Conservation (phyloP, 2,113 vertebrate genomes). For the Proteles cristata region DNA sequence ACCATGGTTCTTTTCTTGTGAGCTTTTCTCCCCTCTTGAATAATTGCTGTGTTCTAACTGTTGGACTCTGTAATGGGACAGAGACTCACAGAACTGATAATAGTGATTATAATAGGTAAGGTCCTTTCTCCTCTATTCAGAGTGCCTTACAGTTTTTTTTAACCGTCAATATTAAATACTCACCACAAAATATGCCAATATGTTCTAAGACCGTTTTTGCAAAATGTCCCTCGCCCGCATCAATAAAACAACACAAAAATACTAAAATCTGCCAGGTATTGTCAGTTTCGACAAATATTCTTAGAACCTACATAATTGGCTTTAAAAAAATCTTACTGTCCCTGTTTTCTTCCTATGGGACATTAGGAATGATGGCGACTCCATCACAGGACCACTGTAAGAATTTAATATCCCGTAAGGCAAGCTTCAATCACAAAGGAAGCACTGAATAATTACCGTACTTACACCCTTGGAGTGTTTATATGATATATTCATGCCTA, state of each 20-base stretch:
- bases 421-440: neutral
- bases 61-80: neutral
- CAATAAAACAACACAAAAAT: neutral
- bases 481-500: neutral
- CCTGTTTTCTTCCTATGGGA: neutral
- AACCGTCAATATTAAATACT: neutral
- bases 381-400: neutral
- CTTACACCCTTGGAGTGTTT: neutral
- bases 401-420: neutral
- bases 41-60: neutral
- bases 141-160: neutral
- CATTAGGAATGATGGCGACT: neutral
- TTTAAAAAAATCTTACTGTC: neutral
- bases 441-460: neutral
- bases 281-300: neutral
- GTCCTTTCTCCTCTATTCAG: neutral
- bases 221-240: neutral
- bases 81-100: neutral
- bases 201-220: neutral
- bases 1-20: too few species aligned
- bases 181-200: conserved; percentile 15
- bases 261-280: neutral
- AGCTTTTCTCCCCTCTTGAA: neutral
- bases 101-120: neutral
- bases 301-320: neutral